A percentile compares a stretch with the other conserved stretches of the same genome.
Evolutionary conservation across 2,888 invertebrate species (phyloP).

Genomic region (Nasonovia ribisnigri): DNA sequence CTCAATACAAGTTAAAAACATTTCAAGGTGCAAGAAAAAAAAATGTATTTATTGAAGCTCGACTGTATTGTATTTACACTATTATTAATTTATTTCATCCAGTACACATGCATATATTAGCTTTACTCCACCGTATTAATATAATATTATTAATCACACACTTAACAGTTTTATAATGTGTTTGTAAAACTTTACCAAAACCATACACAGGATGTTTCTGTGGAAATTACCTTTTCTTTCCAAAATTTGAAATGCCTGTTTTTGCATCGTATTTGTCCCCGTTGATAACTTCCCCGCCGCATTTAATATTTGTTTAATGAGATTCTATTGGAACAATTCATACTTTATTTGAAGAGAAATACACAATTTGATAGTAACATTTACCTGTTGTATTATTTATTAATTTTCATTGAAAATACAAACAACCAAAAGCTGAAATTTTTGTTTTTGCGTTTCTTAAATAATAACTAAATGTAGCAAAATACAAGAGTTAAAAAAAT

Average conservation of each 20-base stretch:
- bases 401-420: too few species aligned
- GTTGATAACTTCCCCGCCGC: not conserved
- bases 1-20: too few species aligned
- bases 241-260: too few species aligned
- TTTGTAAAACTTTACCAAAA: not conserved
- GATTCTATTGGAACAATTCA: not conserved
- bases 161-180: not conserved
- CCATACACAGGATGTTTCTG: not conserved
- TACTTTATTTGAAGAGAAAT: not conserved
- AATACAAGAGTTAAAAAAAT: too few species aligned
- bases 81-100: not conserved
- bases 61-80: too few species aligned
- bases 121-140: not conserved
- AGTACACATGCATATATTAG: not conserved
- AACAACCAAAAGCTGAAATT: too few species aligned
- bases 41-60: too few species aligned
- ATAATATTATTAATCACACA: not conserved
- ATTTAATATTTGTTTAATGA: not conserved
- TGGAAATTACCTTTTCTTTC: not conserved
- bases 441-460: too few species aligned
- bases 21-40: too few species aligned
- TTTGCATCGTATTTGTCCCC: not conserved
- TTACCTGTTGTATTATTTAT: too few species aligned
- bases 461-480: too few species aligned
- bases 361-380: not conserved